Evolutionary conservation across 2,113 vertebrate species (phyloP).

Genomic region (Lathamus discolor): DNA sequence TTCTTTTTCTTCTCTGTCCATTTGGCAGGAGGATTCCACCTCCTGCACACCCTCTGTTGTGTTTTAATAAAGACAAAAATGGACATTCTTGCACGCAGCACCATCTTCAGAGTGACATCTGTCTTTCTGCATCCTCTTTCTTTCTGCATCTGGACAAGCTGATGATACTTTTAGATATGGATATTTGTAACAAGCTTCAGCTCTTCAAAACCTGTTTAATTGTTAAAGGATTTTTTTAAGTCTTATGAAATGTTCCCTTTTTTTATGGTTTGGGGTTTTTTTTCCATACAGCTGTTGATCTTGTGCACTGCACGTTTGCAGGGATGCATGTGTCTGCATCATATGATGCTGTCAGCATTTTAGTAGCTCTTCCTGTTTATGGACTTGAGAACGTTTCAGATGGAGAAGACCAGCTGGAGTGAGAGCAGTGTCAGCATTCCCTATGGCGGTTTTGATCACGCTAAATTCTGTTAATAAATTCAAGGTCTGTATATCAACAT

Average conservation of each 20-base stretch:
- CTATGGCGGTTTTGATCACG: conserved; percentile 14
- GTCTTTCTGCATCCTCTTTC: background rate
- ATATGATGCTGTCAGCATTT: background rate
- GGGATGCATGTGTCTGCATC: background rate
- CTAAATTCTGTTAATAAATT: conserved; percentile 44
- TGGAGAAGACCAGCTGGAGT: conserved; percentile 28
- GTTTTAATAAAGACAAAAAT: background rate
- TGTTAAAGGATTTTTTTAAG: background rate
- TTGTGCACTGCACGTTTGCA: conserved; percentile 16
- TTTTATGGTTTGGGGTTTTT: background rate
- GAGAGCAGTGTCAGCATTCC: conserved; percentile 33
- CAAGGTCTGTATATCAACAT: conserved; percentile 19
- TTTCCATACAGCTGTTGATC: conserved; percentile 39
- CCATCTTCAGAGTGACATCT: background rate
- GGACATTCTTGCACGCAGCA: background rate
- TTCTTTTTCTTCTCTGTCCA: background rate
- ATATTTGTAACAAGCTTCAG: background rate
- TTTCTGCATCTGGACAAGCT: background rate
- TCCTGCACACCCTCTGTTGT: background rate
- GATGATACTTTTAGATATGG: background rate
- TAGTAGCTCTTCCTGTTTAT: conserved; percentile 47
- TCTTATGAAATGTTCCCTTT: conserved; percentile 6
- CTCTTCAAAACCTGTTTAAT: background rate
- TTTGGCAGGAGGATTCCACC: conserved; percentile 6
- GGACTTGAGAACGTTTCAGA: background rate